Conservation (phyloP, 2,113 vertebrate species). For the Chamaetylas fuelleborni region DNA sequence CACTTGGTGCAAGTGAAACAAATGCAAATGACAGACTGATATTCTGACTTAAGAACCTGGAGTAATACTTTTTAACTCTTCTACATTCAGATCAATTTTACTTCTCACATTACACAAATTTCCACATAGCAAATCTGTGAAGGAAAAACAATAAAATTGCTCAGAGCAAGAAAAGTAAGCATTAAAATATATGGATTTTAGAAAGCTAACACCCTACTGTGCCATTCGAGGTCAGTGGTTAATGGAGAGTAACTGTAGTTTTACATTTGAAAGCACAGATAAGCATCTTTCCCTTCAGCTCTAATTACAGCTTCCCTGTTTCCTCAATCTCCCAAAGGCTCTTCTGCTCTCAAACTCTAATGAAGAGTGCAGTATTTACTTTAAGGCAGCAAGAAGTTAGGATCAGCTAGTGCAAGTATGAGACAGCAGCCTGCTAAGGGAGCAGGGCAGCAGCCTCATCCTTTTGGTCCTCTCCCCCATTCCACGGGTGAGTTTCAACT, state of each 20-base stretch:
- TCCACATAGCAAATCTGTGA: neutral
- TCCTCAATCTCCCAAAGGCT: neutral
- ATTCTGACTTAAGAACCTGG: neutral
- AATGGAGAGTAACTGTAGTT: neutral
- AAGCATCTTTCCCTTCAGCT: neutral
- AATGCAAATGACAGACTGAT: neutral
- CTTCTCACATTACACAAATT: neutral
- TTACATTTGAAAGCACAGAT: neutral
- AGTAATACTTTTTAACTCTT: neutral
- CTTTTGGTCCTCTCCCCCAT: neutral
- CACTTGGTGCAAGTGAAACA: neutral
- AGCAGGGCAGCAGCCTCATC: neutral
- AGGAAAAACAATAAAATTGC: neutral
- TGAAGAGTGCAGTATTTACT: neutral
- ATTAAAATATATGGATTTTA: neutral
- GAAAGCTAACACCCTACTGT: neutral
- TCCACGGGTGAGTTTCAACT: neutral
- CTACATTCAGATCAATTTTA: neutral
- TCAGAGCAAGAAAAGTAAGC: neutral
- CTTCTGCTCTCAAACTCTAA: neutral
- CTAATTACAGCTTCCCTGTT: neutral
- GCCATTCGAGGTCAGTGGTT: neutral
- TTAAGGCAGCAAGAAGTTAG: neutral
- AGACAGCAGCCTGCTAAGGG: neutral
- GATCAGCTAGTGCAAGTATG: neutral